Conservation (phyloP, 2,888 invertebrate species). For the Volucella inflata region DNA sequence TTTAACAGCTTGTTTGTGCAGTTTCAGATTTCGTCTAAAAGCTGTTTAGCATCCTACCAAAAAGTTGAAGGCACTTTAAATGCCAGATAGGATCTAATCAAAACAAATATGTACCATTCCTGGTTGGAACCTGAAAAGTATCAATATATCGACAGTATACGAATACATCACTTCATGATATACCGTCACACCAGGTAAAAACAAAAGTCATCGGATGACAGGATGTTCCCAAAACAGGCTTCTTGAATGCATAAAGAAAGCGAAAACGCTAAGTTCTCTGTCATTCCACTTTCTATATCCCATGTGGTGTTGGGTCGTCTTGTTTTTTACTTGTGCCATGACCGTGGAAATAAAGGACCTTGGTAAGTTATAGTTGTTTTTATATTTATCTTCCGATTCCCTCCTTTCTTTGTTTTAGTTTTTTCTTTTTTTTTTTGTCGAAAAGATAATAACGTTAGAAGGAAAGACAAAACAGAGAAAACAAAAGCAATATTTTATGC, state of each 20-base stretch:
- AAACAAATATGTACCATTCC: background rate
- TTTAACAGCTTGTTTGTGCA: too few relatives aligned
- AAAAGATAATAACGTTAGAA: constrained; percentile 17
- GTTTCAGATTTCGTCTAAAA: too few relatives aligned
- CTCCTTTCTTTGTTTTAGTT: constrained; percentile 22
- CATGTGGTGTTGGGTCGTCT: constrained; percentile 35
- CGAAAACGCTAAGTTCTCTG: constrained; percentile 41
- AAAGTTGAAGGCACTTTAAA: background rate
- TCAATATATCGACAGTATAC: constrained; percentile 23
- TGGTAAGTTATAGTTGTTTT: constrained; percentile 20
- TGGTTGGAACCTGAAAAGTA: constrained; percentile 7
- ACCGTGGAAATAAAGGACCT: constrained; percentile 11
- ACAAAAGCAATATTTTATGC: constrained; percentile 28
- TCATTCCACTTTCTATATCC: constrained; percentile 26
- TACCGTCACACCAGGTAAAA: constrained; percentile 37
- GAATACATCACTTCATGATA: background rate
- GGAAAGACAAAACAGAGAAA: background rate
- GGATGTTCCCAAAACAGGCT: constrained; percentile 18
- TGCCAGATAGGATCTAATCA: background rate
- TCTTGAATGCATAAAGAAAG: constrained; percentile 58
- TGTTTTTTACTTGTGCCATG: constrained; percentile 20
- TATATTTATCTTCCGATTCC: constrained; percentile 3
- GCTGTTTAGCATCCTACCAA: too few relatives aligned
- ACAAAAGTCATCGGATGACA: constrained; percentile 7
- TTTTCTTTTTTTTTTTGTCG: background rate